Evolutionary conservation across 2,888 invertebrate species (phyloP), one percentile per base, ranked within the genome.

Genomic region (Pediacus dermestoides): DNA sequence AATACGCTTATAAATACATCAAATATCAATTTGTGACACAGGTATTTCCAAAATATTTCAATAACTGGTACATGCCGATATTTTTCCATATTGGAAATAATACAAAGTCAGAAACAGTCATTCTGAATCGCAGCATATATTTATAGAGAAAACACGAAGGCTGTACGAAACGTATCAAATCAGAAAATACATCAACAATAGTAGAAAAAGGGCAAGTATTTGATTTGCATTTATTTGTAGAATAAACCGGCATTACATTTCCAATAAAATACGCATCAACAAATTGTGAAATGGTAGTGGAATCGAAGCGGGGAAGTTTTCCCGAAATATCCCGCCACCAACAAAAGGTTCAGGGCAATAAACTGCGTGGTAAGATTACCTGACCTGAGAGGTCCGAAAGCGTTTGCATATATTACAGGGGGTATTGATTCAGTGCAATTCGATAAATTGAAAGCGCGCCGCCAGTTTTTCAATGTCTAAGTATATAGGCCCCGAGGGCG

Each of bases 371-470:
- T 48, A 52, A 52, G 57, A 58, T 59, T 58, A 60, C 60, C 61
- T 59, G 57, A 58, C 55, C 58, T 53, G 28, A 28, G 50, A 50
- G 52, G 55, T 56, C 55, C 52, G 13, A 28, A 28, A 13, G 55
- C 57, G 58, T 57, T 58, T 62, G 60, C 61, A 63, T 63, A 61
- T 52, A 60, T 62, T 61, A 58, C 55, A 25, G 28, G 34, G 31
- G 39, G 54, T 60, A 64, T 65, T 55, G 62, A 64, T 63, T 61
- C 52, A 43, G 43, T 30, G 41, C 48, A 53, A 52, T 46, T 53
- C 61, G 58, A 65, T 66, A 64, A 65, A 66, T 66, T 66, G 64
- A 66, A 66, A 63, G 57, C 53, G 55, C 55, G 56, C 62, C 60
- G 57, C 58, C 52, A 61, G 54, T 65, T 65, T 65, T 65, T 65